Evolutionary conservation across 2,888 invertebrate species (phyloP).

Genomic region (Nemapogon koenigi): DNA sequence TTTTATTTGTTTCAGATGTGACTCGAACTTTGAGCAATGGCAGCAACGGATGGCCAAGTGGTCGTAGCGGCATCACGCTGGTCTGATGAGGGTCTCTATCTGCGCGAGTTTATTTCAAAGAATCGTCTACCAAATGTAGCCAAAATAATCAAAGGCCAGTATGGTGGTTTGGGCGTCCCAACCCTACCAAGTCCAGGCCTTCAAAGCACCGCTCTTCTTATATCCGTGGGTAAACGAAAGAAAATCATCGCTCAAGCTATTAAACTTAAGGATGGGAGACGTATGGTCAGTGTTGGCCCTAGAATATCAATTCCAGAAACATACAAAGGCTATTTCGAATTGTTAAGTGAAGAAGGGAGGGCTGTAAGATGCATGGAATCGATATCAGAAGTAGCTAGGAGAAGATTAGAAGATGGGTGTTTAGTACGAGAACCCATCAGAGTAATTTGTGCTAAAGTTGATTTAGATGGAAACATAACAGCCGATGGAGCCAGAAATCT

Average conservation of each 20-base stretch:
- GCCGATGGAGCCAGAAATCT: slow-evolving; percentile 77
- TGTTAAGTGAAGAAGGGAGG: slow-evolving; percentile 92
- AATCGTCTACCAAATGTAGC: slow-evolving; percentile 83
- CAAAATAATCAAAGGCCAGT: slow-evolving; percentile 93
- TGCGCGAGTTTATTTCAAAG: slow-evolving; percentile 76
- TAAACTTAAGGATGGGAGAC: slow-evolving; percentile 87
- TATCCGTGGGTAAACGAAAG: slow-evolving; percentile 84
- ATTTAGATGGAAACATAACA: slow-evolving; percentile 66
- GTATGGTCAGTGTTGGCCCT: slow-evolving; percentile 81
- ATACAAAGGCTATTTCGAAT: slow-evolving; percentile 92
- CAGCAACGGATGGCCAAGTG: slow-evolving; percentile 90
- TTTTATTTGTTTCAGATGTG: slow-evolving; percentile 59
- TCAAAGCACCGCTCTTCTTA: slow-evolving; percentile 84
- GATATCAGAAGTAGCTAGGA: slow-evolving; percentile 81
- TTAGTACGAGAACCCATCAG: slow-evolving; percentile 81
- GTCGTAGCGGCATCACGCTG: slow-evolving; percentile 83
- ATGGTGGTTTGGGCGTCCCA: slow-evolving; percentile 89
- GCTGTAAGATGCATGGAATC: slow-evolving; percentile 90
- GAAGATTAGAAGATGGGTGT: slow-evolving; percentile 77
- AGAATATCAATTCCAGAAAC: slow-evolving; percentile 89
- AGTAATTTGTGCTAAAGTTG: slow-evolving; percentile 69
- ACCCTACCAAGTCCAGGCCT: slow-evolving; percentile 85
- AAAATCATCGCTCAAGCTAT: slow-evolving; percentile 89
- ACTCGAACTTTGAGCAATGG: slow-evolving; percentile 66
- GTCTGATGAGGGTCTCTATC: slow-evolving; percentile 76